Evolutionary conservation across 2,888 invertebrate species (phyloP).

Genomic region (Drosophila seclusa): DNA sequence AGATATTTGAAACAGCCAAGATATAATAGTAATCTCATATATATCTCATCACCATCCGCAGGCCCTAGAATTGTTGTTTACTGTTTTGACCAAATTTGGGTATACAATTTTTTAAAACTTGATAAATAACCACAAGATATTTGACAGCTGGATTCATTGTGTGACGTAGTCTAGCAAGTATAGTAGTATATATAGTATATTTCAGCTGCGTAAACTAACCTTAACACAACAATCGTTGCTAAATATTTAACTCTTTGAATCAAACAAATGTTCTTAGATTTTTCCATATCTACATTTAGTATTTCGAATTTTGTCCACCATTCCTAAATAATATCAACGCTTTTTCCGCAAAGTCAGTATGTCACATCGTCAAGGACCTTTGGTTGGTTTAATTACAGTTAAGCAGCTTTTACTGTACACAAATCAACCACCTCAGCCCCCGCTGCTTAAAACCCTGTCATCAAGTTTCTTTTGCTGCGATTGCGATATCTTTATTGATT

Average conservation of each 20-base stretch:
- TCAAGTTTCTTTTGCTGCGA: constrained; percentile 38
- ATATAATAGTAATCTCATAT: not conserved
- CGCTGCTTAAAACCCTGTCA: constrained; percentile 33
- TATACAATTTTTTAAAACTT: not conserved
- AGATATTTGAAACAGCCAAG: not conserved
- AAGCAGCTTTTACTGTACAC: constrained; percentile 52
- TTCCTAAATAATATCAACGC: not conserved
- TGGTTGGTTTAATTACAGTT: constrained; percentile 27
- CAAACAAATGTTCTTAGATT: not conserved
- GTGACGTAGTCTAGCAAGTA: not conserved
- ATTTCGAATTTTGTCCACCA: not conserved
- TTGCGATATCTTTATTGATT: constrained; percentile 63
- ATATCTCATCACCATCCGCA: not conserved
- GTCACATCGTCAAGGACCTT: constrained; percentile 25
- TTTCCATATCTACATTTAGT: not conserved
- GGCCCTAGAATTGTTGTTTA: not conserved
- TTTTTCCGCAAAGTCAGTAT: constrained; percentile 3
- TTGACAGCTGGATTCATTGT: not conserved
- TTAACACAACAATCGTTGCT: not conserved
- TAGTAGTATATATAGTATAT: too few species aligned
- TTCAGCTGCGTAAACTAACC: not conserved
- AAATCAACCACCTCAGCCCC: not conserved
- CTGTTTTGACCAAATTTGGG: not conserved
- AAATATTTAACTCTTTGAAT: not conserved
- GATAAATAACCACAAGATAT: not conserved